A percentile compares a stretch with the other conserved stretches of the same genome.
These are phyloP conservation scores for Drosophila fuyamai DNA, from an alignment of 1,140 invertebrate genomes.

Conservation along the genomic window DNA sequence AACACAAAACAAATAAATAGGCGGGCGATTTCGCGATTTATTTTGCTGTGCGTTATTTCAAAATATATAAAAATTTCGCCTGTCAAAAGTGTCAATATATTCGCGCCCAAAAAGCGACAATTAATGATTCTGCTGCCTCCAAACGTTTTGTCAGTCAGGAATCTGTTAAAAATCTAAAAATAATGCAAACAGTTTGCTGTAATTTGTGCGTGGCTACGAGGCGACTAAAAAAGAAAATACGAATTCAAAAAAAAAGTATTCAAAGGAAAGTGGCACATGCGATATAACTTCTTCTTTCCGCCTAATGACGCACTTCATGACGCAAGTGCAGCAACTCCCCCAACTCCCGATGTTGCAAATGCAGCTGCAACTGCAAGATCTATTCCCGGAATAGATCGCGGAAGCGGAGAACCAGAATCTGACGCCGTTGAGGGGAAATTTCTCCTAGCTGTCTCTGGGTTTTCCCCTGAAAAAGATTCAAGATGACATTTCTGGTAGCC, in stretches of 20 bases:
- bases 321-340: constrained; percentile 67
- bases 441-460: constrained; percentile 9
- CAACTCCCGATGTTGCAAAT: constrained; percentile 11
- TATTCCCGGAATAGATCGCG: constrained; percentile 58
- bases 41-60: constrained; percentile 25
- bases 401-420: constrained; percentile 51
- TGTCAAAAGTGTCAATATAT: constrained; percentile 81
- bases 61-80: constrained; percentile 43
- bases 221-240: constrained; percentile 8
- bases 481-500: constrained; percentile 35
- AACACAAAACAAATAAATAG: constrained; percentile 47
- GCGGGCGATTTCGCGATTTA: constrained; percentile 48
- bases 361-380: constrained; percentile 47
- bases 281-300: constrained; percentile 25
- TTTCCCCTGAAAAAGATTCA: constrained; percentile 21
- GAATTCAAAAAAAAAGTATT: constrained; percentile 1
- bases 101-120: constrained; percentile 34
- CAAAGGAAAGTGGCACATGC: constrained; percentile 17
- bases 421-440: background rate
- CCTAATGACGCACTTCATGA: constrained; percentile 71
- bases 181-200: constrained; percentile 61
- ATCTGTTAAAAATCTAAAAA: constrained; percentile 59
- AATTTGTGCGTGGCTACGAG: constrained; percentile 11
- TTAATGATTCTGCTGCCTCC: constrained; percentile 47
- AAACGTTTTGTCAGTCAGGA: constrained; percentile 35